These are phyloP conservation scores for Caiman crocodilus DNA, from an alignment of 2,797 vertebrate genomes.

Conservation along the genomic window DNA sequence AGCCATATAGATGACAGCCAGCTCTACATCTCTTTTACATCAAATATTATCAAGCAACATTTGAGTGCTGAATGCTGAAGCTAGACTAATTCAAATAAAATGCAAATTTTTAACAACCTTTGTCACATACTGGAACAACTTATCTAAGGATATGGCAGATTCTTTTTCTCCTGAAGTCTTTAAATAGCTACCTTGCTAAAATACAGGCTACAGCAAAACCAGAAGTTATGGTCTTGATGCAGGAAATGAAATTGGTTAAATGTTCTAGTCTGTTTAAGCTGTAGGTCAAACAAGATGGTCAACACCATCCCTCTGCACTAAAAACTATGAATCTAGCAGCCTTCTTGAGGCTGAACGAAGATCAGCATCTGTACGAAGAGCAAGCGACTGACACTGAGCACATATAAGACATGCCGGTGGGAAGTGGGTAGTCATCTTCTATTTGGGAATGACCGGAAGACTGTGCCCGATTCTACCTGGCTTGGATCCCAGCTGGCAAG, in stretches of 20 bases:
- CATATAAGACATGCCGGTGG: not conserved
- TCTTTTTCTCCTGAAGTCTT: slow-evolving; percentile 46
- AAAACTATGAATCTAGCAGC: slow-evolving; percentile 51
- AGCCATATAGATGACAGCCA: not conserved
- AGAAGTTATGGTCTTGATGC: slow-evolving; percentile 39
- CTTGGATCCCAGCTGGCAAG: slow-evolving; percentile 58
- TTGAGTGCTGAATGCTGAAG: slow-evolving; percentile 66
- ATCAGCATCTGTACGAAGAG: slow-evolving; percentile 47
- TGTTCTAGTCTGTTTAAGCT: slow-evolving; percentile 54
- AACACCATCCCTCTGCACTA: slow-evolving; percentile 68
- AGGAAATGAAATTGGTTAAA: slow-evolving; percentile 64
- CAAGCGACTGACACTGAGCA: slow-evolving; percentile 36
- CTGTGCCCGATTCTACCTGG: slow-evolving; percentile 42
- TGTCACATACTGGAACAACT: slow-evolving; percentile 42
- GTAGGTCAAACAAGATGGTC: slow-evolving; percentile 54
- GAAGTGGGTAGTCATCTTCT: slow-evolving; percentile 39
- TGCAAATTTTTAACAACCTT: slow-evolving; percentile 64
- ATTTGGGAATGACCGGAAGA: slow-evolving; percentile 27
- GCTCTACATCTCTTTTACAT: not conserved
- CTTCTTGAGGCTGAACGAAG: not conserved
- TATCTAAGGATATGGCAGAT: slow-evolving; percentile 18
- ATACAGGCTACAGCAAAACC: slow-evolving; percentile 18
- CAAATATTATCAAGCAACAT: slow-evolving; percentile 47
- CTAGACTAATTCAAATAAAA: slow-evolving; percentile 69
- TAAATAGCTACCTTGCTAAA: slow-evolving; percentile 9